These are phyloP conservation scores for Heliconius charithonia DNA, from an alignment of 2,888 invertebrate species.

Conservation along the genomic window DNA sequence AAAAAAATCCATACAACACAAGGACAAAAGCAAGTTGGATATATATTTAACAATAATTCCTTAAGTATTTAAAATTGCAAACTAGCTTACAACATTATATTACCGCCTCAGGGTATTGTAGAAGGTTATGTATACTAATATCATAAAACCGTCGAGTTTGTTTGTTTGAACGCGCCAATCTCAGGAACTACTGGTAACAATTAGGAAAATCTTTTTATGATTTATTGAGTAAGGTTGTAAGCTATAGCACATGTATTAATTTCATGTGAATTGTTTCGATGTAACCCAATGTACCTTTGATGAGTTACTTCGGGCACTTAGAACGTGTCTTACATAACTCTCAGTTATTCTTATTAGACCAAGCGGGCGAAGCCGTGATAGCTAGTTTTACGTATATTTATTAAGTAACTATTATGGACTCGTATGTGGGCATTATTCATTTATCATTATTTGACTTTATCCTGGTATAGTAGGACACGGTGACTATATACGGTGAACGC, in stretches of 20 bases:
- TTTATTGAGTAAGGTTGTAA: neutral
- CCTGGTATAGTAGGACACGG: neutral
- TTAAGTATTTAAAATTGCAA: constrained; percentile 5
- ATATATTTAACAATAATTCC: neutral
- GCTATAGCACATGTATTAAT: too few relatives aligned
- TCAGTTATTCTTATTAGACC: too few relatives aligned
- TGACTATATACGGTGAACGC: neutral
- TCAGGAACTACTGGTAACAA: neutral
- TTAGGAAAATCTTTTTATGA: neutral
- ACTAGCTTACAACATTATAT: neutral
- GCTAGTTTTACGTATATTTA: neutral
- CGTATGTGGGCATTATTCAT: neutral
- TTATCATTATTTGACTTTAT: neutral
- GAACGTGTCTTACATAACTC: neutral
- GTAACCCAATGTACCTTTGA: neutral
- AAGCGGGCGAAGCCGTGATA: neutral
- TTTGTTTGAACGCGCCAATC: neutral
- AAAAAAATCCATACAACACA: neutral
- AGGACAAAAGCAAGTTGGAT: neutral
- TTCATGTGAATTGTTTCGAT: too few relatives aligned
- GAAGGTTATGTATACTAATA: neutral
- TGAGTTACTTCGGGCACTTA: neutral
- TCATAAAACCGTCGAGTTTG: neutral
- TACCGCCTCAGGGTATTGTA: neutral
- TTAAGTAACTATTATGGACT: neutral